Conservation (phyloP, 2,888 invertebrate genomes). For the Leucophora obtusa region DNA sequence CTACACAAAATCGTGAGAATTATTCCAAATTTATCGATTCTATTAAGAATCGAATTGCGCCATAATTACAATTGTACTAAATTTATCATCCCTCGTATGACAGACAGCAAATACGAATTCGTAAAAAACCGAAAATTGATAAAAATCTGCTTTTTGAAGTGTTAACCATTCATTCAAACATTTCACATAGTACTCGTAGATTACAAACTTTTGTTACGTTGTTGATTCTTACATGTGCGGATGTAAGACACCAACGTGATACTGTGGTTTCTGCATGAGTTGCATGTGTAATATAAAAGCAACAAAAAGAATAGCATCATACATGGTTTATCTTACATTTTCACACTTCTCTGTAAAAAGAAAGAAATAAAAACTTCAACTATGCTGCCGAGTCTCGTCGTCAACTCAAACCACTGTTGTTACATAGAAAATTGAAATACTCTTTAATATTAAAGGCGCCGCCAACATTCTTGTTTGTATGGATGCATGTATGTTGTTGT, state of each 20-base stretch:
- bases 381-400: background rate
- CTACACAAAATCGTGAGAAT: too few species aligned
- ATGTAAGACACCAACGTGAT: background rate
- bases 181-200: background rate
- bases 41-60: too few species aligned
- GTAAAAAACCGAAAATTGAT: background rate
- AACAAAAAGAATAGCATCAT: background rate
- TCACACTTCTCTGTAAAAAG: constrained; percentile 25
- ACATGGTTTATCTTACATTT: constrained; percentile 26
- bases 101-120: too few species aligned
- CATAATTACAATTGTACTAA: too few species aligned
- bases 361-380: background rate
- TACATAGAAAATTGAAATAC: constrained; percentile 38
- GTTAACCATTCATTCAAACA: background rate
- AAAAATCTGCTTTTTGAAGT: background rate
- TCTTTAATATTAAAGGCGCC: constrained; percentile 62
- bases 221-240: background rate
- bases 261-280: background rate
- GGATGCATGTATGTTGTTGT: constrained; percentile 9
- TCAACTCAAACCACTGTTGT: constrained; percentile 6
- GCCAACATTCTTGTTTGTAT: constrained; percentile 36
- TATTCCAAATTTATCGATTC: too few species aligned
- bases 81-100: too few species aligned
- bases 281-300: background rate
- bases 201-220: background rate